A percentile compares a stretch with the other conserved stretches of the same genome.
phyloP scores from a whole-genome alignment of 2,888 invertebrate genomes.

The Caenorhabditis sinica region DNA sequence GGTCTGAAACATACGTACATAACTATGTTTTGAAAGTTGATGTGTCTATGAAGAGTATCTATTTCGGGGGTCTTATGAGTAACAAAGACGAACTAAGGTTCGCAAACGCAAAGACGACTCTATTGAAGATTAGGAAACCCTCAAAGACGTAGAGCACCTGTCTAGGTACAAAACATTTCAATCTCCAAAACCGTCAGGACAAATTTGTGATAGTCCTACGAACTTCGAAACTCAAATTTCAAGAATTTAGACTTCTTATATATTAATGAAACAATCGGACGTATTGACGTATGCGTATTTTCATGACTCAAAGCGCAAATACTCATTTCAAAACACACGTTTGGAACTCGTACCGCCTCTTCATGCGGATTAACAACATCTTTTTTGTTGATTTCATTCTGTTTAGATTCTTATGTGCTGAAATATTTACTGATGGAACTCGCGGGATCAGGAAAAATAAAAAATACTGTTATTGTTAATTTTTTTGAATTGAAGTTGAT shows the following conservation, averaged over 20 bases:
- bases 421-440: conserved; percentile 15
- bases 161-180: too few species aligned
- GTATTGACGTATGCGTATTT: conserved; percentile 16
- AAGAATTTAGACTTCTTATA: background rate
- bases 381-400: conserved; percentile 19
- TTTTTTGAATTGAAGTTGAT: background rate
- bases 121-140: too few species aligned
- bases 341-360: conserved; percentile 21
- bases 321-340: conserved; percentile 18
- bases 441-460: background rate
- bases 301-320: conserved; percentile 4
- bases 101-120: too few species aligned
- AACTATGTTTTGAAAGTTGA: too few species aligned
- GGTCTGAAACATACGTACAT: too few species aligned
- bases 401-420: background rate
- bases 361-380: conserved; percentile 27
- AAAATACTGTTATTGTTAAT: conserved; percentile 4
- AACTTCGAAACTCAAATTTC: background rate
- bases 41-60: too few species aligned
- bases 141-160: too few species aligned
- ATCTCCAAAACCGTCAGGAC: too few species aligned
- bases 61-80: too few species aligned
- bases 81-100: too few species aligned
- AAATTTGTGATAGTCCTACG: too few species aligned
- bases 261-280: background rate